phyloP scores from a whole-genome alignment of 1,140 invertebrate genomes.

The Drosophila subpulchrella region DNA sequence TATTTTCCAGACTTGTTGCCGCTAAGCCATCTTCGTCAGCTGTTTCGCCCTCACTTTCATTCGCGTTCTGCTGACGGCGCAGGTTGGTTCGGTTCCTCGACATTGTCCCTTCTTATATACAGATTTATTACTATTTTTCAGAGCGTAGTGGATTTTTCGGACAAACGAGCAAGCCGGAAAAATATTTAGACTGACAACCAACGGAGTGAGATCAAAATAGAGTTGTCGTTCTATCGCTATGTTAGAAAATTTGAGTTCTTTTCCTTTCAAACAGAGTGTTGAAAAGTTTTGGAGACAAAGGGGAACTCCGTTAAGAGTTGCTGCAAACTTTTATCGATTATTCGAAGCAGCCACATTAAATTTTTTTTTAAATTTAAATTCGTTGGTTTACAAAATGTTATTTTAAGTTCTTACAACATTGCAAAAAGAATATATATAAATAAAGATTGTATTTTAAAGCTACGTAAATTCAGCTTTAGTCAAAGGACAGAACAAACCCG shows the following conservation, averaged over 20 bases:
- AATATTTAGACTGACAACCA: neutral
- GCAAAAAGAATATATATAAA: too few relatives aligned
- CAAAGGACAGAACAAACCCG: slow-evolving; percentile 1
- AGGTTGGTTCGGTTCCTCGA: neutral
- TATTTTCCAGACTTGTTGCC: neutral
- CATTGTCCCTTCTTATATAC: neutral
- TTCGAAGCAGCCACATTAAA: too few relatives aligned
- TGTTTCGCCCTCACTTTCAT: neutral
- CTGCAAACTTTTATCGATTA: neutral
- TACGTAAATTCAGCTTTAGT: neutral
- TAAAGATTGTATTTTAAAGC: neutral
- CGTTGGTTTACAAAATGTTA: too few relatives aligned
- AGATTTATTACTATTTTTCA: neutral
- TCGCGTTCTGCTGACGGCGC: neutral
- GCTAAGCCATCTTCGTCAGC: neutral
- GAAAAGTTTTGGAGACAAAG: neutral
- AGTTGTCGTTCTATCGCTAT: neutral
- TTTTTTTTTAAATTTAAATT: too few relatives aligned
- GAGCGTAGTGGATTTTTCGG: neutral
- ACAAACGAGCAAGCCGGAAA: slow-evolving; percentile 10
- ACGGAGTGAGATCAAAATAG: neutral
- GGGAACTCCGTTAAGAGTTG: neutral
- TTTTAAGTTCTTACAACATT: too few relatives aligned
- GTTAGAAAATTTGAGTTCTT: too few relatives aligned
- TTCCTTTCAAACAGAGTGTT: neutral